Evolutionary conservation across 1,140 invertebrate species (phyloP).

Genomic region (Anastatus disparis): DNA sequence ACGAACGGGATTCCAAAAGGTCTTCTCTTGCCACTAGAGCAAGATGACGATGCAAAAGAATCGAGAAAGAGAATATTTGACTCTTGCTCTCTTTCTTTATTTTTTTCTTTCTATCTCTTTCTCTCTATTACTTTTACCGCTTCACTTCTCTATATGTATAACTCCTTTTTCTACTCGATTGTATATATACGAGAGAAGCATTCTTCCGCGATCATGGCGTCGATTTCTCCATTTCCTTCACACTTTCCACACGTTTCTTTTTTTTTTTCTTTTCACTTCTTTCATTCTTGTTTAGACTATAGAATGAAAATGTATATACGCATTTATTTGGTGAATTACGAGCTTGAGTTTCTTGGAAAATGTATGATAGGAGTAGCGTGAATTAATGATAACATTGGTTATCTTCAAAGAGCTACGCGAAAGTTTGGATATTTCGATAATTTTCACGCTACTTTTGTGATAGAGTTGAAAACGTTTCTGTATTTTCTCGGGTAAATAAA

Average conservation of each 20-base stretch:
- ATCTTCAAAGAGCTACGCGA: not conserved
- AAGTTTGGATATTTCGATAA: not conserved
- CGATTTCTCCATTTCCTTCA: not conserved
- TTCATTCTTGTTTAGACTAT: too few relatives aligned
- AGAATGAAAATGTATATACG: too few relatives aligned
- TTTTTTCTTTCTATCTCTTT: not conserved
- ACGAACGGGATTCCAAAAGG: not conserved
- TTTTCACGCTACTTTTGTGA: not conserved
- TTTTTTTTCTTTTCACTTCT: not conserved
- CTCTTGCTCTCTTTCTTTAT: not conserved
- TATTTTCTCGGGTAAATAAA: not conserved
- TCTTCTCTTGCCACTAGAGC: not conserved
- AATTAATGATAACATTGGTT: slow-evolving; percentile 1
- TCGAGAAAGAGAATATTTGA: slow-evolving; percentile 26
- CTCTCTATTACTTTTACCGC: not conserved
- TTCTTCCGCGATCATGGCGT: slow-evolving; percentile 8
- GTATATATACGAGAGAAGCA: not conserved
- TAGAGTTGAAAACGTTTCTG: too few relatives aligned
- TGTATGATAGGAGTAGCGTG: not conserved
- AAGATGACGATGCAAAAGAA: slow-evolving; percentile 4
- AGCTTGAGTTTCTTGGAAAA: not conserved
- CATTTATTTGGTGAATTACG: too few relatives aligned
- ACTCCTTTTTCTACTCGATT: not conserved
- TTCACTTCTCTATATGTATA: not conserved
- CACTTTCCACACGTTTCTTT: not conserved